Evolutionary conservation across 2,113 vertebrate species (phyloP).

Genomic region (Urocolius indicus): DNA sequence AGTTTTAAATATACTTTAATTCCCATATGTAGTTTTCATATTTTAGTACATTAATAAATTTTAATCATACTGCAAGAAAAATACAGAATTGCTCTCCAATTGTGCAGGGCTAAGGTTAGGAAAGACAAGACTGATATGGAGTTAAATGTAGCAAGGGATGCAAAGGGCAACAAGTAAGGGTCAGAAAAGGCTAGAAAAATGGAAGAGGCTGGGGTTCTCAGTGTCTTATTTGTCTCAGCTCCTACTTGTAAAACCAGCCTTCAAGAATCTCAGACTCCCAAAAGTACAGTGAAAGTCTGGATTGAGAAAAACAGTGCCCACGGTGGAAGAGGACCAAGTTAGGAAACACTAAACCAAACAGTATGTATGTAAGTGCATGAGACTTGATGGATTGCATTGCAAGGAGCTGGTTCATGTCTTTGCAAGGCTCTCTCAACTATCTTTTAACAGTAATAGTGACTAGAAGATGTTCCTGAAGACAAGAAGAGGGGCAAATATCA

Average conservation of each 20-base stretch:
- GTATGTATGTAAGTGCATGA: no score
- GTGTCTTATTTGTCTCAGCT: neutral
- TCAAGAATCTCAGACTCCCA: neutral
- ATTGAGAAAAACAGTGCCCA: neutral
- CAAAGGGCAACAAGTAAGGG: neutral
- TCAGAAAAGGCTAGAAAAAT: neutral
- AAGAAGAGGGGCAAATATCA: neutral
- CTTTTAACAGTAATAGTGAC: neutral
- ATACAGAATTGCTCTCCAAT: neutral
- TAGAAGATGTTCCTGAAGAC: neutral
- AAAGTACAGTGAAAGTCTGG: neutral
- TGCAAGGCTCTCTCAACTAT: neutral
- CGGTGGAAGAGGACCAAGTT: neutral
- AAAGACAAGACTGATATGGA: neutral
- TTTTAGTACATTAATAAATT: neutral
- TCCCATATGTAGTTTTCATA: neutral
- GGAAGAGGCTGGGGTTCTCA: neutral
- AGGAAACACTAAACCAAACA: neutral
- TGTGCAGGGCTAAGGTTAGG: no score
- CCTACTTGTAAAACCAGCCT: neutral
- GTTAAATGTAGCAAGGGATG: neutral
- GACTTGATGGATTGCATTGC: neutral
- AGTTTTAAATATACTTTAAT: neutral
- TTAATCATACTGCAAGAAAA: neutral
- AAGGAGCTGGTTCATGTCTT: neutral